A percentile compares a stretch with the other conserved stretches of the same genome.
Evolutionary conservation across 2,888 invertebrate species (phyloP).

Genomic region (Heliconius cydno): DNA sequence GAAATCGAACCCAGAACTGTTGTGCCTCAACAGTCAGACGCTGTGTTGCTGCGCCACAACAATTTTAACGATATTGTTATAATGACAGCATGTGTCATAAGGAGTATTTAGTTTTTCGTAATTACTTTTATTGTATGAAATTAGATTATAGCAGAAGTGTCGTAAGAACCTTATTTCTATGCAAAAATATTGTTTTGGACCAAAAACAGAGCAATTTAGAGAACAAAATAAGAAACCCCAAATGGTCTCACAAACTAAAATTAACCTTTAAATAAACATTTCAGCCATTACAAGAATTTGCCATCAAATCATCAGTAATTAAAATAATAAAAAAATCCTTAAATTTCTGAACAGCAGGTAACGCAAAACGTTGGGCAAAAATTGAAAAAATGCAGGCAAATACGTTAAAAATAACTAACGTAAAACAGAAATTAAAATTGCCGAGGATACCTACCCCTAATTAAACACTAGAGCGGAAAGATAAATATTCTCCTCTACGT

Average conservation of each 20-base stretch:
- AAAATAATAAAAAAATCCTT: neutral
- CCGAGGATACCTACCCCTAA: constrained; percentile 18
- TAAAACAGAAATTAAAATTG: constrained; percentile 15
- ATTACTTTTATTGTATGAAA: too few species aligned
- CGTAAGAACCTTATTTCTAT: too few species aligned
- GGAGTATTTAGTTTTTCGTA: too few species aligned
- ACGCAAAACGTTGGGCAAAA: neutral
- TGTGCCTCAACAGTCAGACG: too few species aligned
- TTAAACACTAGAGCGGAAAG: constrained; percentile 26
- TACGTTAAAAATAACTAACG: constrained; percentile 1
- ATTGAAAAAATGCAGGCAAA: constrained; percentile 2
- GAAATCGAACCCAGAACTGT: too few species aligned
- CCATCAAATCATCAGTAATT: neutral
- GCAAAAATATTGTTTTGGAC: too few species aligned
- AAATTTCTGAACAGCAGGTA: neutral
- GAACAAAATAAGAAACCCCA: neutral
- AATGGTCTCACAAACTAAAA: neutral
- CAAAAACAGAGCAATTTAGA: neutral
- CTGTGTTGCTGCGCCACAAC: too few species aligned
- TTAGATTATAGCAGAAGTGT: too few species aligned
- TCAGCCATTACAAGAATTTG: neutral
- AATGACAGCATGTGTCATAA: too few species aligned
- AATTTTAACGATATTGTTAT: too few species aligned
- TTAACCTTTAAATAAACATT: neutral
- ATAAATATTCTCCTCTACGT: constrained; percentile 17